phyloP scores from a whole-genome alignment of 2,113 vertebrate genomes.

The Centropus unirufus region DNA sequence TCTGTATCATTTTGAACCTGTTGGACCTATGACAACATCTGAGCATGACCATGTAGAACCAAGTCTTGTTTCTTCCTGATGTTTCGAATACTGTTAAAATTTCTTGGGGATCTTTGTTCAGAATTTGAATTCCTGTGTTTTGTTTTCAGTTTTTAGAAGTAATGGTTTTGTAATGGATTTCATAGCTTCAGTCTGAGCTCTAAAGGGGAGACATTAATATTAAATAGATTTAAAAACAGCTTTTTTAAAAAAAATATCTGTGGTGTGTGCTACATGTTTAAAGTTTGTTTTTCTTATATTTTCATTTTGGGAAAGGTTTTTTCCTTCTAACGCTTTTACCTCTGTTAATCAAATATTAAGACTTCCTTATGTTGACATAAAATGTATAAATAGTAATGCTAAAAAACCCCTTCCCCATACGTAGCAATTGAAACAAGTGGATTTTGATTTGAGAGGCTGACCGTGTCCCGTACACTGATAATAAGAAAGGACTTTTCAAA shows the following conservation, averaged over 20 bases:
- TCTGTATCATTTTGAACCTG: neutral
- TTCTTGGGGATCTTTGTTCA: neutral
- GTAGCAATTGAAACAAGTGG: neutral
- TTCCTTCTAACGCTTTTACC: neutral
- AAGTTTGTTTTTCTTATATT: neutral
- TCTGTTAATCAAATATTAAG: neutral
- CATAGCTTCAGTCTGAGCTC: neutral
- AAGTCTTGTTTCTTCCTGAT: neutral
- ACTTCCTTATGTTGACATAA: accelerated
- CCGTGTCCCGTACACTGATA: accelerated
- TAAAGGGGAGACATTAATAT: neutral
- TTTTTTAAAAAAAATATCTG: neutral
- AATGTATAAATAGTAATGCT: neutral
- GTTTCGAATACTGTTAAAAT: neutral
- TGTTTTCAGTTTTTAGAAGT: neutral
- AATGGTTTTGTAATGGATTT: neutral
- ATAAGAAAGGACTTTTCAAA: neutral
- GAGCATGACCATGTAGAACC: neutral
- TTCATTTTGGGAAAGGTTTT: neutral
- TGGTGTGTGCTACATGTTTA: neutral
- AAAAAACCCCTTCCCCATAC: neutral
- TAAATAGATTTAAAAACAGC: neutral
- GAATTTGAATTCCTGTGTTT: neutral
- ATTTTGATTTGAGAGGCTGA: neutral
- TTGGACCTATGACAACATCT: neutral